Evolutionary conservation across 2,113 vertebrate species (phyloP).

Genomic region (Anseranas semipalmata): DNA sequence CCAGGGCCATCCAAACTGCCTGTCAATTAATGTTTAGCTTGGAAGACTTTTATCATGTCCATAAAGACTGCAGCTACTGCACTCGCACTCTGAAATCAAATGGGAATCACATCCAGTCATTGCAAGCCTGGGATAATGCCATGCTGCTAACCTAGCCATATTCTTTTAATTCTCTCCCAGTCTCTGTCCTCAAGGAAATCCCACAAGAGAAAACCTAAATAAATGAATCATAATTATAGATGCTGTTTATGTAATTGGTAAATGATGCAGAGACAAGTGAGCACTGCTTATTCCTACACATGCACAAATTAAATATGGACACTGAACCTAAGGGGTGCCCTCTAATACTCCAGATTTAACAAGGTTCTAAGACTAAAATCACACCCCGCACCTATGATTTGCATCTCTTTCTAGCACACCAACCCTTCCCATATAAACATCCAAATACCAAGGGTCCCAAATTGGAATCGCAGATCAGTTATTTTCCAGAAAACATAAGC

Average conservation of each 20-base stretch:
- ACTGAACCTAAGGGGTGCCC: not conserved
- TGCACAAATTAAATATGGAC: not conserved
- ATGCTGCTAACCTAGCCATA: not conserved
- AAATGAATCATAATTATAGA: constrained; percentile 36
- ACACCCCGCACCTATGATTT: not conserved
- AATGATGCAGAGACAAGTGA: constrained; percentile 22
- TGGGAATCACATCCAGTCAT: not conserved
- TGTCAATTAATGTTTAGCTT: not conserved
- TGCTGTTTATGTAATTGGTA: constrained; percentile 23
- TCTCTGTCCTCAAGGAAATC: not conserved
- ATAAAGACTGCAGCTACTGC: not conserved
- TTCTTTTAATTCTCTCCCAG: constrained; percentile 10
- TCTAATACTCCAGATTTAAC: not conserved
- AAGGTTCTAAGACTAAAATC: not conserved
- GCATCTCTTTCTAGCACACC: not conserved
- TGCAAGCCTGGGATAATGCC: not conserved
- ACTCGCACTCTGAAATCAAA: not conserved
- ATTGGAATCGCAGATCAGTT: not conserved
- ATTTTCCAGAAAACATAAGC: not conserved
- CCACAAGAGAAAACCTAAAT: constrained; percentile 36
- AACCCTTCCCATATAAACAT: not conserved
- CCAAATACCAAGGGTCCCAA: not conserved
- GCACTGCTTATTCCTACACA: not conserved
- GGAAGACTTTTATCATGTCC: not conserved
- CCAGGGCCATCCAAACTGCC: not conserved